Base-by-base conservation (phyloP, 2,797 vertebrate genomes). In the Phylloscopus collybita region DNA sequence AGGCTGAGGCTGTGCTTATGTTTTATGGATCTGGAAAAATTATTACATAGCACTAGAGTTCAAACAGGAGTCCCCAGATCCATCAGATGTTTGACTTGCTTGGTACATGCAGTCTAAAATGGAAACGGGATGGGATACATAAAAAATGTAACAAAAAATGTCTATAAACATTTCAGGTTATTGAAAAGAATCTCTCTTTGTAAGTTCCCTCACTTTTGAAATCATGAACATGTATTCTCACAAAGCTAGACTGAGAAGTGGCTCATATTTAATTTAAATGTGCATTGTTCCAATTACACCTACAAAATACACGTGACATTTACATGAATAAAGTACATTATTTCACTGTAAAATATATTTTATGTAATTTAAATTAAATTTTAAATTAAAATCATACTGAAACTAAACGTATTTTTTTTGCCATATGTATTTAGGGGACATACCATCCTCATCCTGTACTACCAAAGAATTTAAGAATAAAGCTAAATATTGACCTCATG, bases 1-100 rank as follows among this genome's bases (percentile, higher is more conserved):
- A 91, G 80, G 47, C 9, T 81, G 92, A 76, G 80, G 88, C 53
- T 74, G 51, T 67, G 45, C 57, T 92, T 73, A 89, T 76, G 76
- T 86, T 95, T 96, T 82, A 90, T 92, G 57, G 40, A 92, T 30
- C 72, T 82, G 81, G 86, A 92, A 95, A 95, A 93, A 95, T 53
- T 67, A 87, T 82, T 92, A 65, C 15, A 30, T 16, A 93, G 93
- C 61, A 64, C 64, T 56, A 78, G 93, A 71, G 90, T 94, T 95
- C 93, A 89, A 95, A 87, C 67, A 95, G 88, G 67, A 96, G 93
- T 72, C 90, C 95, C 74, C 74, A 88, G 60, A 86, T 91, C 76
- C 74, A 95, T 92, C 95, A 87, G 74, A 81, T 85, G 64, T 67
- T 93, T 87, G 67, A 91, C 61, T 90, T 53, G 12, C 79, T 69